Evolutionary conservation across 2,888 invertebrate genomes (phyloP), one percentile per base, ranked within the genome.

Genomic region (Pheosia gnoma): DNA sequence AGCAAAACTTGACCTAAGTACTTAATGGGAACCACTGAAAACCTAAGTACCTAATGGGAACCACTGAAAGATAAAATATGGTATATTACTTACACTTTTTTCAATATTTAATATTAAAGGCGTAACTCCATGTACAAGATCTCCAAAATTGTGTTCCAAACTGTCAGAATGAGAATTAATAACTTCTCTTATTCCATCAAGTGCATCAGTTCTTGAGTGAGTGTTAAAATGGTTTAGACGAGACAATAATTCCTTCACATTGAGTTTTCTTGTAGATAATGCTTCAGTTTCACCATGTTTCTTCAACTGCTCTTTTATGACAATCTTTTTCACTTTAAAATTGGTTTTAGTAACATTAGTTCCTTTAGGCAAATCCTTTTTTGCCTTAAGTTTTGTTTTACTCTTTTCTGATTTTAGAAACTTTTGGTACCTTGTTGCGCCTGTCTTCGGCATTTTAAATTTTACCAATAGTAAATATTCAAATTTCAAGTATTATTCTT

Each of bases 291-390:
- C 80, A 36, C 87, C 89, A 77, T 94, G 94, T 64, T 94, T 94
- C 60, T 88, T 91, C 13, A 98, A 83, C 81, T 98, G 98, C 77
- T 97, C 96, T 53, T 95, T 95, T 51, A 99, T 94, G 3, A 97
- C 94, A 72, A 99, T 98, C 81, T 98, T 97, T 79, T 97, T 97
- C 0, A 98, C 95, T 94, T 98, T 98, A 79, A 99, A 98, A 76
- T 96, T 96, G 0, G 98, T 96, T 84, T 98, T 96, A 0, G 98
- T 98, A 5, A 97, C 96, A 94, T 98, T 99, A 59, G 96, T 95
- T 7, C 98, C 98, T 92, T 97, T 98, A 0, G 97, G 97, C 59
- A 98, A 87, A 80, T 96, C 95, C 86, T 96, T 95, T 63, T 96
- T 96, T 36, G 95, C 95, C 89, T 98, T 98, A 45, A 98, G 87